Percentiles rank a stretch among this genome's conserved stretches.
Conservation (phyloP, 2,888 invertebrate species). For the Lepidocyrtinus sp. region DNA sequence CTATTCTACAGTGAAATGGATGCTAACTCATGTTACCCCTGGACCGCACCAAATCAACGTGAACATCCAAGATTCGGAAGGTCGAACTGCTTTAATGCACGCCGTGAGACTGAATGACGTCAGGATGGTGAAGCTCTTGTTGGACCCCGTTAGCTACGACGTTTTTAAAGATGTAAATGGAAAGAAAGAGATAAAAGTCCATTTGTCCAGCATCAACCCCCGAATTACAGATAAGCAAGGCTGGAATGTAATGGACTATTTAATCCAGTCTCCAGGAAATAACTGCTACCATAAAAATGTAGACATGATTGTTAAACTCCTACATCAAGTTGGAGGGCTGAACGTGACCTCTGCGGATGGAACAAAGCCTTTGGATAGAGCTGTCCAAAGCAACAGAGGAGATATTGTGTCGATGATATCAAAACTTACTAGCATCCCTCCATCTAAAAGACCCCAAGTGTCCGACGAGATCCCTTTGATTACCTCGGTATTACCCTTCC, state of each 20-base stretch:
- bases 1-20: constrained; percentile 64
- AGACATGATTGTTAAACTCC: constrained; percentile 39
- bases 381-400: constrained; percentile 28
- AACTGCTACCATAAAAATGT: constrained; percentile 47
- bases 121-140: constrained; percentile 65
- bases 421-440: constrained; percentile 27
- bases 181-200: not conserved
- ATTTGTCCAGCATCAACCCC: constrained; percentile 28
- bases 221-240: constrained; percentile 60
- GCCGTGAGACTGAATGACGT: constrained; percentile 66
- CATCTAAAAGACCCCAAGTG: constrained; percentile 6
- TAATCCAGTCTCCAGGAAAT: constrained; percentile 46
- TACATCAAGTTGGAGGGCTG: constrained; percentile 27
- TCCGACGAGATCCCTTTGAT: no score
- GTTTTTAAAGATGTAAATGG: constrained; percentile 45
- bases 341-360: constrained; percentile 39
- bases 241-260: constrained; percentile 60
- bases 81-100: constrained; percentile 68
- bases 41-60: constrained; percentile 45
- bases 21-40: constrained; percentile 36
- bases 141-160: constrained; percentile 58
- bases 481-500: constrained; percentile 5
- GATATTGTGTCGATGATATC: constrained; percentile 42
- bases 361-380: constrained; percentile 41
- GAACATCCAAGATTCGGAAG: constrained; percentile 59